Conservation (phyloP, 1,140 invertebrate genomes). For the Panulirus ornatus region DNA sequence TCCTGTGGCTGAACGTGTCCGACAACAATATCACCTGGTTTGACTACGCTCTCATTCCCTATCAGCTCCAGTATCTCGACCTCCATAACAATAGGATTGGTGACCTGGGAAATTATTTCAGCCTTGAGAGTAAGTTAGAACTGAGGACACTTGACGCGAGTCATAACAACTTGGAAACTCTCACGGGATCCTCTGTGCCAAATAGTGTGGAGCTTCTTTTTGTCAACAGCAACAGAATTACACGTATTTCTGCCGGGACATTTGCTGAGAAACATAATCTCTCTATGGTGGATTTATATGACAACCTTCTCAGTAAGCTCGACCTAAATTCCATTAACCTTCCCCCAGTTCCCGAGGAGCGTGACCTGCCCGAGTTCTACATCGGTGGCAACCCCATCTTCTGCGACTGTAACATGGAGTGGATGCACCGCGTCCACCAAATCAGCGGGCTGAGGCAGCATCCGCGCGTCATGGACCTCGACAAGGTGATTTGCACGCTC, state of each 20-base stretch:
- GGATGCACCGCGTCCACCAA: slow-evolving; percentile 91
- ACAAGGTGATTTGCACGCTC: slow-evolving; percentile 93
- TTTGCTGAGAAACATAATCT: slow-evolving; percentile 91
- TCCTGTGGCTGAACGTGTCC: slow-evolving; percentile 92
- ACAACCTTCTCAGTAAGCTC: slow-evolving; percentile 89
- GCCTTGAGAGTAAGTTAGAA: slow-evolving; percentile 84
- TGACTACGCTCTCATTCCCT: slow-evolving; percentile 92
- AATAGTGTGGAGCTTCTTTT: slow-evolving; percentile 92
- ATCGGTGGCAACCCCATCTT: slow-evolving; percentile 93
- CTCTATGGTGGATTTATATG: slow-evolving; percentile 91
- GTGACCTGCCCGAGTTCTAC: slow-evolving; percentile 89
- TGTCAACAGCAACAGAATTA: slow-evolving; percentile 93
- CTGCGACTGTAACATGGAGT: slow-evolving; percentile 95
- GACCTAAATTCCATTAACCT: slow-evolving; percentile 87
- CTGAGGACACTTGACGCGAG: slow-evolving; percentile 86
- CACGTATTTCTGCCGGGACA: slow-evolving; percentile 87
- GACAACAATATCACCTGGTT: slow-evolving; percentile 93
- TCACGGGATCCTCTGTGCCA: slow-evolving; percentile 89
- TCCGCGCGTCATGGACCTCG: slow-evolving; percentile 93
- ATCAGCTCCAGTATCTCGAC: slow-evolving; percentile 92
- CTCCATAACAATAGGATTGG: slow-evolving; percentile 93
- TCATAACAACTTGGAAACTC: slow-evolving; percentile 90
- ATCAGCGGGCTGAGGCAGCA: slow-evolving; percentile 87
- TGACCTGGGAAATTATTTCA: slow-evolving; percentile 90
- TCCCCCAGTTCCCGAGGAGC: slow-evolving; percentile 75